phyloP scores from a whole-genome alignment of 2,113 vertebrate genomes.

The Argyrosomus japonicus region DNA sequence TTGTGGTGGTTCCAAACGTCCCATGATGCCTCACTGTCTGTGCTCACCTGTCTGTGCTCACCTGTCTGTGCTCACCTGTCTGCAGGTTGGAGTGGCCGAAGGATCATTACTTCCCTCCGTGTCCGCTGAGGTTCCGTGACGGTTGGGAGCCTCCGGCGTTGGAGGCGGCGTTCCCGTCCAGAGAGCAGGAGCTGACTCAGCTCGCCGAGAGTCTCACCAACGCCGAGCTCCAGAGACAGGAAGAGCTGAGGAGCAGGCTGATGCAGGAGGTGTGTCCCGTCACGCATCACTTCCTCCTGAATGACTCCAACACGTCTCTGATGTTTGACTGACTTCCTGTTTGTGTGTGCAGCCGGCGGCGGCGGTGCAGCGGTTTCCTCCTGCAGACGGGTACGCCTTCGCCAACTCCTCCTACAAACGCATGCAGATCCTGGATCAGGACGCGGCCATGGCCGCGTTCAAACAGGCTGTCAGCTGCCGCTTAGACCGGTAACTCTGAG shows the following conservation, averaged over 20 bases:
- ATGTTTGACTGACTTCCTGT: background rate
- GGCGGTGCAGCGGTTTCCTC: constrained; percentile 79
- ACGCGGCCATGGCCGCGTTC: constrained; percentile 85
- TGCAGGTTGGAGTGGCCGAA: constrained; percentile 93
- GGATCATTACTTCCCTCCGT: constrained; percentile 92
- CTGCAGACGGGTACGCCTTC: constrained; percentile 86
- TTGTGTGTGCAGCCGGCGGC: constrained; percentile 79
- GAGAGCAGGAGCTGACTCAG: constrained; percentile 88
- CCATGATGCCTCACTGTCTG: too few relatives aligned
- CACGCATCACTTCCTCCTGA: background rate
- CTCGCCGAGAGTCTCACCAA: constrained; percentile 84
- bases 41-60: too few relatives aligned
- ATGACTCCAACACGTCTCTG: background rate
- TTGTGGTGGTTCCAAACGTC: too few relatives aligned
- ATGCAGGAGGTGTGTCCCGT: constrained; percentile 5
- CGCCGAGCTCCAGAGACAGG: constrained; percentile 83
- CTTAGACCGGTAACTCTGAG: constrained; percentile 90
- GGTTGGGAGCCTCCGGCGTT: constrained; percentile 93
- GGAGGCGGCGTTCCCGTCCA: constrained; percentile 72
- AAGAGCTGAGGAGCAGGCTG: constrained; percentile 82
- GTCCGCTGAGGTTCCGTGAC: constrained; percentile 89
- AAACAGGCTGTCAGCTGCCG: constrained; percentile 88
- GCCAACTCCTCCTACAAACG: constrained; percentile 81
- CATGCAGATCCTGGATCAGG: constrained; percentile 87
- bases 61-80: background rate